Percentiles rank a stretch among this genome's conserved stretches.
These are phyloP conservation scores for Malacoctenus gilli DNA, from an alignment of 2,797 vertebrate genomes.

Conservation along the genomic window DNA sequence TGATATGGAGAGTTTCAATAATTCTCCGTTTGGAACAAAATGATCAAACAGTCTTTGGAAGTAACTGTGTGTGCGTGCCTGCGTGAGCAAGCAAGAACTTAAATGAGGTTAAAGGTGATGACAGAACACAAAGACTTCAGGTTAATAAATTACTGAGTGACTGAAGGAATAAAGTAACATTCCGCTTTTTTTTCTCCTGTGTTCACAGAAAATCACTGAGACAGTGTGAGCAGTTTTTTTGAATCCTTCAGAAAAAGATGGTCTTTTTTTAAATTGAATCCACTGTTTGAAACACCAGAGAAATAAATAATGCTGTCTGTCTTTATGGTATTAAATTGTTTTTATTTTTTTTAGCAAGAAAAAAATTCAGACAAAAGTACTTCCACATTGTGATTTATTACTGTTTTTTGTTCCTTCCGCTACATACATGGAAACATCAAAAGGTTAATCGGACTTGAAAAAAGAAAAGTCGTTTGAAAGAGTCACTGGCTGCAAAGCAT, in stretches of 20 bases:
- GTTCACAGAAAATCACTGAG: no score
- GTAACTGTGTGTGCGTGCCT: constrained; percentile 12
- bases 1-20: constrained; percentile 58
- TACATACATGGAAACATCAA: no score
- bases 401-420: no score
- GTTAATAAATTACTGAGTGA: constrained; percentile 63
- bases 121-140: constrained; percentile 64
- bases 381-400: no score
- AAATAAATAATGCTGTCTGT: no score
- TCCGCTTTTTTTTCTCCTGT: constrained; percentile 37
- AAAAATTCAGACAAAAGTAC: no score
- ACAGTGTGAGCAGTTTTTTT: no score
- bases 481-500: constrained; percentile 10
- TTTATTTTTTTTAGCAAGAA: no score
- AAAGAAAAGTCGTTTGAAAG: constrained; percentile 39
- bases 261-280: no score
- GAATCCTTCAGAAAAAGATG: no score
- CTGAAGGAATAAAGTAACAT: constrained; percentile 57
- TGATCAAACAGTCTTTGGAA: constrained; percentile 54
- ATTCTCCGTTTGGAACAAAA: constrained; percentile 64
- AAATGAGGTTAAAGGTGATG: constrained; percentile 49
- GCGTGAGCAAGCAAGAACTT: constrained; percentile 15
- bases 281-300: no score
- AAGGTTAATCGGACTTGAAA: constrained; percentile 25
- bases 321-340: no score